phyloP scores from a whole-genome alignment of 2,113 vertebrate species.

The Microtus richardsoni region DNA sequence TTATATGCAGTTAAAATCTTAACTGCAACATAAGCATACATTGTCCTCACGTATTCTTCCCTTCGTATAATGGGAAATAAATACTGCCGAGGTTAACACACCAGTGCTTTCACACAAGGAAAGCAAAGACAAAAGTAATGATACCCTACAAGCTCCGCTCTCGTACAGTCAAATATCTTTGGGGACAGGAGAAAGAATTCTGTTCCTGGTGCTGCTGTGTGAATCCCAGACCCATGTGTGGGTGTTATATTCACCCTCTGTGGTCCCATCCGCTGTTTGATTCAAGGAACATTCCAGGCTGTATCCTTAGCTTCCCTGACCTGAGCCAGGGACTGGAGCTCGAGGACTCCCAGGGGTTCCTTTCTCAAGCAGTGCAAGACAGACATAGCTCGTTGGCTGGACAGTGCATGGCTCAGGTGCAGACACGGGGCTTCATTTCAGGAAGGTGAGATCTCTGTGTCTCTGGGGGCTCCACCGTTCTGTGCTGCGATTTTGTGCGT shows the following conservation, averaged over 20 bases:
- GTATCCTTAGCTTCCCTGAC: conserved; percentile 66
- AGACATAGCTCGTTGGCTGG: not conserved
- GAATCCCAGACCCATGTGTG: not conserved
- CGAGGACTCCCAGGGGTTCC: not conserved
- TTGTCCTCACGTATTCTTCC: not conserved
- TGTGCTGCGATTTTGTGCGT: not conserved
- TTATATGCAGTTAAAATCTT: conserved; percentile 12
- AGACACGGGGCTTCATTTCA: accelerated
- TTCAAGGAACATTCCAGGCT: conserved; percentile 72
- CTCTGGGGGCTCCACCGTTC: not conserved
- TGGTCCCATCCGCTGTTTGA: not conserved
- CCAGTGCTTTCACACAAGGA: conserved; percentile 28
- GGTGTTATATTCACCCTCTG: conserved; percentile 44
- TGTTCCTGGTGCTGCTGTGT: not conserved
- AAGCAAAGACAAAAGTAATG: not conserved
- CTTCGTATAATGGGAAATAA: conserved; percentile 18
- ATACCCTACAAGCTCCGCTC: not conserved
- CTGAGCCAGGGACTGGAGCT: not conserved
- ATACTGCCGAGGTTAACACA: not conserved
- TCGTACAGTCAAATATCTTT: not conserved
- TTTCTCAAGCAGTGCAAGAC: not conserved
- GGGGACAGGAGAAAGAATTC: not conserved
- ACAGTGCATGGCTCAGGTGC: not conserved
- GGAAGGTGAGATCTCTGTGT: conserved; percentile 18
- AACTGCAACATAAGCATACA: not conserved